phyloP scores from a whole-genome alignment of 2,113 vertebrate species.

The Corythornis vintsioides region DNA sequence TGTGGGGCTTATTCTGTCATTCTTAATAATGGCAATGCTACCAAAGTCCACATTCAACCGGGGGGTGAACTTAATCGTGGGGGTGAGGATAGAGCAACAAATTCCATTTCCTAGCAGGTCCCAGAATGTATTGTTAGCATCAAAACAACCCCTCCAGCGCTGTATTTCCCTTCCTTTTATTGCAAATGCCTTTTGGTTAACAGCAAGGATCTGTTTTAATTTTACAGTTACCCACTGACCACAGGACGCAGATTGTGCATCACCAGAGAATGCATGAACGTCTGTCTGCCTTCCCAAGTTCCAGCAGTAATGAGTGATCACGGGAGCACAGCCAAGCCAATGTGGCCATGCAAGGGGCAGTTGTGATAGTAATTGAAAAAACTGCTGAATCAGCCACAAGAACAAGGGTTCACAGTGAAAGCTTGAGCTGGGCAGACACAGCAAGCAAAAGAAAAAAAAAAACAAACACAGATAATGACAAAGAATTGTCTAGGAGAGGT shows the following conservation, averaged over 20 bases:
- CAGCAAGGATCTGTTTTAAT: slow-evolving; percentile 47
- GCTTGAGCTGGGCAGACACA: neutral
- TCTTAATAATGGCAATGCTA: neutral
- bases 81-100: neutral
- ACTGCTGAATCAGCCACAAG: slow-evolving; percentile 18
- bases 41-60: neutral
- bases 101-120: slow-evolving; percentile 6
- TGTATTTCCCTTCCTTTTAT: slow-evolving; percentile 5
- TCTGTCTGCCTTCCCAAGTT: slow-evolving; percentile 19
- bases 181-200: slow-evolving; percentile 49
- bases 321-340: neutral
- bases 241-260: slow-evolving; percentile 34
- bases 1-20: neutral
- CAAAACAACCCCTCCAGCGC: neutral
- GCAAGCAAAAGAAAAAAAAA: neutral
- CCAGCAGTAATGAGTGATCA: neutral
- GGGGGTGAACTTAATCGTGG: neutral
- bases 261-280: neutral
- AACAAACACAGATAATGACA: neutral
- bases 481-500: neutral
- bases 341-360: neutral
- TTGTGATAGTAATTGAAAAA: slow-evolving; percentile 10
- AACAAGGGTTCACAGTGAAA: neutral
- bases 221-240: slow-evolving; percentile 39
- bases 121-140: neutral